Base-by-base conservation (phyloP, 2,888 invertebrate species). In the Ornithoptera alexandrae region DNA sequence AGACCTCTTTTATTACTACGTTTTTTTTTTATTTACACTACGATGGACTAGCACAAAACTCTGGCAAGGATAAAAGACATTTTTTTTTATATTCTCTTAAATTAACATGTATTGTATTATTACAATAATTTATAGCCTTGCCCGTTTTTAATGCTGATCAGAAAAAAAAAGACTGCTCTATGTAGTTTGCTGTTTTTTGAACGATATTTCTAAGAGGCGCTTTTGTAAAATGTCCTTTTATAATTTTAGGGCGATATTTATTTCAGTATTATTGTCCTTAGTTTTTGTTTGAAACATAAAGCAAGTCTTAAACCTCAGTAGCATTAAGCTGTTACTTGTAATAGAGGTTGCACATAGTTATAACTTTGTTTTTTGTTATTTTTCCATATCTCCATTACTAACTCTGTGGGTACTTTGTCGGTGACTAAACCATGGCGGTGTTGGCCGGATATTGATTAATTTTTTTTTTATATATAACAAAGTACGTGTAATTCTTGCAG, bases 401-500 rank as follows among this genome's bases (percentile, higher is more conserved):
- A 86, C 83, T 78, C 72, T 61, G 62, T 68, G 80, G 84, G 83
- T 77, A 73, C 30, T 63, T 20, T 39, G 22, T 42, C 56, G 67
- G 65, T 69, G 62, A 69, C 65, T 66, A 66, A 65, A 68, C n/a
- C 57, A 39, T 24, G 56, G 42, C 50, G 70, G 67, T 70, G 70
- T 60, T 57, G 68, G 67, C 58, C 57, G 58, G 58, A 42, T 57
- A 7, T 65, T 50, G 12, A 22, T n/a, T 36, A 17, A 60, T 61
- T 18, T 71, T 68, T 24, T 64, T 70, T 65, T 50, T 57, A 61
- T 70, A 68, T 69, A 68, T 69, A 18, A 70, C 62, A 62, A 62
- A 36, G 50, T 68, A 67, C 59, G 59, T 69, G 65, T 89, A 83
- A 65, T 89, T 81, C 86, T 90, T 88, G 75, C 92, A 91, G 91